A percentile compares a stretch with the other conserved stretches of the same genome.
phyloP scores from a whole-genome alignment of 2,888 invertebrate genomes.

The Drosophila peninsularis region DNA sequence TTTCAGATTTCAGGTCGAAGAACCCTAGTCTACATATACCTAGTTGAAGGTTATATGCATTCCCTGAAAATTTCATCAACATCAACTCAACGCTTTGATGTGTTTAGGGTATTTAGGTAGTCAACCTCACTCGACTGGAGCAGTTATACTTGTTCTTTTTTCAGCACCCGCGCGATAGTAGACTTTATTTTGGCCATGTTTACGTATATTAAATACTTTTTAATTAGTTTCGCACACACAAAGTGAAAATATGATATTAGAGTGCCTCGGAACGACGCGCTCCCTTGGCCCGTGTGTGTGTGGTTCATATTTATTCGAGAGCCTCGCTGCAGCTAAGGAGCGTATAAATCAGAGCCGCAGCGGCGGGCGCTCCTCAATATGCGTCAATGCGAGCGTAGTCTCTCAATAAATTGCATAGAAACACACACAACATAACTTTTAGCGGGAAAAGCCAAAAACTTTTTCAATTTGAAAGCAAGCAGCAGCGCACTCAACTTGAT shows the following conservation, averaged over 20 bases:
- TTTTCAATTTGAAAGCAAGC: constrained; percentile 69
- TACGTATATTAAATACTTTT: constrained; percentile 78
- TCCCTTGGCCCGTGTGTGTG: constrained; percentile 8
- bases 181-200: constrained; percentile 70
- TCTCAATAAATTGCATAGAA: constrained; percentile 71
- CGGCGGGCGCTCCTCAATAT: constrained; percentile 46
- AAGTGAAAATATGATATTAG: constrained; percentile 62
- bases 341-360: constrained; percentile 43
- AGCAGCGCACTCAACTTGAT: background rate
- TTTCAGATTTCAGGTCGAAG: background rate
- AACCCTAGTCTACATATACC: background rate
- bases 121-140: too few relatives aligned
- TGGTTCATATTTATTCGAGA: constrained; percentile 31
- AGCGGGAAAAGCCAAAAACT: constrained; percentile 64
- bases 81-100: background rate
- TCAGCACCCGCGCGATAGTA: constrained; percentile 12
- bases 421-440: constrained; percentile 64
- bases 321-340: constrained; percentile 41
- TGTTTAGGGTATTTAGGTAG: background rate
- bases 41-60: background rate
- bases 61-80: background rate
- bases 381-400: constrained; percentile 52
- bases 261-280: background rate
- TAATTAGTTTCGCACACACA: constrained; percentile 75
- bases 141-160: constrained; percentile 8